Base-by-base conservation (phyloP, 2,888 invertebrate genomes). In the Aelia acuminata region DNA sequence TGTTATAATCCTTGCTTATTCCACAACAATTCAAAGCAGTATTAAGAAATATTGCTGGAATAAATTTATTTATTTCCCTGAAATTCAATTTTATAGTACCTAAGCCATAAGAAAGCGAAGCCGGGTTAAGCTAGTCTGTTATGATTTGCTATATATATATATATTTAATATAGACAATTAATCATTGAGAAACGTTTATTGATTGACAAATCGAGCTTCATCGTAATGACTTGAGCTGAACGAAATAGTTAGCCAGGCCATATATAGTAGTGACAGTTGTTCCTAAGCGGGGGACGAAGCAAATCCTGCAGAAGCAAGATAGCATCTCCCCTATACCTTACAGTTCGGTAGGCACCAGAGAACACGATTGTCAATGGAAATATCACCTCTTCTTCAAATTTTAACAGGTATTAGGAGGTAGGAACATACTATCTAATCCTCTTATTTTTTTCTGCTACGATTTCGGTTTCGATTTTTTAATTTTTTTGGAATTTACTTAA, bases 401-500 rank as follows among this genome's bases (percentile, higher is more conserved):
- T 43, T 80, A 80, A 80, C 80, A 80, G n/a, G 80, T 43, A 8
- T 80, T 80, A 80, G 43, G 22, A 47, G 43, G n/a, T 3, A 80
- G 80, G 80, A 4, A 35, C 18, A 39, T 39, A 80, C 43, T 10
- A 10, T 75, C 80, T 22, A 15, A 80, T 80, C 43, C n/a, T 22
- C n/a, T 10, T 43, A 43, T 43, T 43, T 43, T 43, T 43, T 20
- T 80, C 43, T 80, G 22, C 43, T 35, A 5, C 35, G 4, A 20
- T 22, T 35, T 18, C 20, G 75, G 11, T 43, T 43, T 39, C 3
- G 39, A 1, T 80, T 43, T 39, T 39, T 43, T 80, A 43, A 39
- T 75, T n/a, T 75, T 80, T 43, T 43, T 80, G 13, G 43, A 43
- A 80, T 80, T 80, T 80, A 80, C 80, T 80, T 47, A 80, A 80